Base-by-base conservation (phyloP, 2,113 vertebrate genomes). In the Chauna torquata region DNA sequence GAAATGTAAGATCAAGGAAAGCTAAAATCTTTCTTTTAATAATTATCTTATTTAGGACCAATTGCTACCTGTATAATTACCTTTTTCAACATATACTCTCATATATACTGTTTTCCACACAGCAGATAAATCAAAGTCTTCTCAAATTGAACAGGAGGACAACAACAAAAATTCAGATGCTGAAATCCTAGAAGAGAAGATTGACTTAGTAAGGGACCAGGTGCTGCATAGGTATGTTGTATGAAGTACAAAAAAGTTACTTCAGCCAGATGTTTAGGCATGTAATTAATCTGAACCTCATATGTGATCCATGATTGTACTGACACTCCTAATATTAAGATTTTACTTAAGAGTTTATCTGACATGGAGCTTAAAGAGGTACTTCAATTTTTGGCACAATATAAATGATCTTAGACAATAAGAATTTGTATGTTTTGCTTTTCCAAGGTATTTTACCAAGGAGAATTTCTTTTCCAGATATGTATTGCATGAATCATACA, bases 191-290 rank as follows among this genome's bases (percentile, higher is more conserved):
- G 89, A 96, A 85, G 93, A 97, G 54, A 75, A 42, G 2, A 44
- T 27, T 55, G 50, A n/a, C 14, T 83, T 96, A 65, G 82, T 90
- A 76, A 83, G 85, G 79, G 97, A 98, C 11, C 97, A 98, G 19
- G 97, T 98, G 45, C 96, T 98, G 8, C 97, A 98, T 17, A 98
- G 98, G 98, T 98, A 77, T 59, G 97, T 97, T 92, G 40, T 8
- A 65, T n/a, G 16, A 80, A 75, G 22, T 23, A 70, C 38, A 54
- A 64, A 82, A 25, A 36, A 20, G 2, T 49, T 52, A 7, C 25
- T 90, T 92, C 50, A 80, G 28, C 5, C 13, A 40, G 2, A 24
- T 59, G 1, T 55, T 80, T 58, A 62, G 20, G 12, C 6, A 5
- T 68, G 11, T 78, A 59, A 62, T 40, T 52, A 44, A 79, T 36